Evolutionary conservation across 2,113 vertebrate species (phyloP).

Genomic region (Isurus oxyrinchus): DNA sequence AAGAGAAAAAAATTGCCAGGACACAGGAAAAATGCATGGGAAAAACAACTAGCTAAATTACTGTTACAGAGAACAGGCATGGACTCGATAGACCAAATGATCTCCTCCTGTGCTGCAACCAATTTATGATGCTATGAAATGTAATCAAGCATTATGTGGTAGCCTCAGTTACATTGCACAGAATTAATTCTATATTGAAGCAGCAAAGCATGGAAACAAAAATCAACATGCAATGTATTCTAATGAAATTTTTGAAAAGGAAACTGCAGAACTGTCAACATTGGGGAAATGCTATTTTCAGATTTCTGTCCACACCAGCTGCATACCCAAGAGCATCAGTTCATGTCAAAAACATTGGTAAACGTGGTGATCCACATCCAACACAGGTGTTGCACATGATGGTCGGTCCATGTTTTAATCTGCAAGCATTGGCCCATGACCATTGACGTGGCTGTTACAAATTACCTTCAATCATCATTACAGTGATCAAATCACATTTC

Average conservation of each 20-base stretch:
- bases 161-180: neutral
- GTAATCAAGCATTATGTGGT: neutral
- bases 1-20: neutral
- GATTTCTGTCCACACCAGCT: neutral
- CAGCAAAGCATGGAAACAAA: neutral
- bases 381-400: neutral
- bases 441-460: neutral
- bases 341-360: neutral
- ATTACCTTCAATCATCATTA: slow-evolving; percentile 15
- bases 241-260: neutral
- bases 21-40: neutral
- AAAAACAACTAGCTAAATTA: neutral
- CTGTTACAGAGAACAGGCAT: neutral
- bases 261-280: neutral
- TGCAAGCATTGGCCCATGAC: neutral
- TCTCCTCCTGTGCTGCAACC: neutral
- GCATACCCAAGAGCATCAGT: neutral
- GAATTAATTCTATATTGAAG: neutral
- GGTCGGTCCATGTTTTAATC: neutral
- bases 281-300: neutral
- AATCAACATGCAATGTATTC: neutral
- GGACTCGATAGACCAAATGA: neutral
- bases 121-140: neutral
- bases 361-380: neutral
- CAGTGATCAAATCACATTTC: slow-evolving; percentile 10